phyloP scores from a whole-genome alignment of 1,140 invertebrate genomes.

The Neotoxoptera formosana region DNA sequence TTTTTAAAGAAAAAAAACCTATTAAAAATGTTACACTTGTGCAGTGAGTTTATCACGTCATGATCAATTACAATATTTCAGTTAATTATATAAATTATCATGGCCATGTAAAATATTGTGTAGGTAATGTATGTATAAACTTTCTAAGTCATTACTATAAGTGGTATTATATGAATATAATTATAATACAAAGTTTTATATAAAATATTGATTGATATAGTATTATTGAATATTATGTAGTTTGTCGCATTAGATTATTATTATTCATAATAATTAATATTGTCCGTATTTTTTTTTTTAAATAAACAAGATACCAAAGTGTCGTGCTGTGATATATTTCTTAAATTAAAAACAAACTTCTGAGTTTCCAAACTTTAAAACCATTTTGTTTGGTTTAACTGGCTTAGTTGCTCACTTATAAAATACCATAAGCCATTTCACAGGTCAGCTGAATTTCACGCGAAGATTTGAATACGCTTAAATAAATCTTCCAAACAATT shows the following conservation, averaged over 20 bases:
- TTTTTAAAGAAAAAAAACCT: background rate
- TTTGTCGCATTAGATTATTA: background rate
- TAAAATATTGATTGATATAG: background rate
- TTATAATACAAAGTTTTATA: background rate
- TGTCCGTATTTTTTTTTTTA: background rate
- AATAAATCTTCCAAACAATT: background rate
- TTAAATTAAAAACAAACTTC: background rate
- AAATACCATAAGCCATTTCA: background rate
- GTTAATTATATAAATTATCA: background rate
- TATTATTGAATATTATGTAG: background rate
- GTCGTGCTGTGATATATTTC: background rate
- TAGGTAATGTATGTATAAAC: background rate
- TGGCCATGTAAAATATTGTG: background rate
- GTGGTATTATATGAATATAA: background rate
- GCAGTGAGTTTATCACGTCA: too few species aligned
- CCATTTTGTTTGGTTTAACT: background rate
- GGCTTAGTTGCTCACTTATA: background rate
- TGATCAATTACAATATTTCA: background rate
- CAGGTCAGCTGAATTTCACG: background rate
- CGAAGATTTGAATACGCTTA: background rate
- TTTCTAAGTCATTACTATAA: background rate
- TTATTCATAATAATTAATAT: background rate
- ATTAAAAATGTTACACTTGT: background rate
- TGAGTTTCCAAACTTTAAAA: background rate
- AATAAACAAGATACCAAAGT: background rate